Evolutionary conservation across 2,113 vertebrate genomes (phyloP), one percentile per base, ranked within the genome.

Genomic region (Bostrychus sinensis): DNA sequence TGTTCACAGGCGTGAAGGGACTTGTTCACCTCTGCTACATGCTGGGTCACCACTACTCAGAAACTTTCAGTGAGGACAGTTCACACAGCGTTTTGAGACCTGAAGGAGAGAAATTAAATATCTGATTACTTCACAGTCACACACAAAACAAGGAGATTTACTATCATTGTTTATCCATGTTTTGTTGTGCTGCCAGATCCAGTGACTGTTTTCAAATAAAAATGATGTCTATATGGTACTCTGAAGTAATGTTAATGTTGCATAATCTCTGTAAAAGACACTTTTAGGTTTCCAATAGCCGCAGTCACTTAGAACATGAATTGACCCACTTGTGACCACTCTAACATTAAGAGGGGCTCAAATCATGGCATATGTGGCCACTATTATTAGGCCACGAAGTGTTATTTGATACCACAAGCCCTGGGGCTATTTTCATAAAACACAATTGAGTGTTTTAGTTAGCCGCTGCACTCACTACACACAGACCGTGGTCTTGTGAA

Each of bases 21-120:
- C 86, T 77, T 64, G 78, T 86, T 89, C 73, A 81, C 73, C 74
- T 86, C 86, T 76, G 78, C 83, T 90, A 89, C 92, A 93, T 92
- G 78, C 82, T 86, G 84, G 81, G 77, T 85, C 43, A 43, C 72
- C 60, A 64, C 65, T 68, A 48, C 67, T 76, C 41, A 20, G 69
- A 86, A 73, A 82, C 19, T 12, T 58, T 65, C 55, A 61, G 72
- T 72, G 43, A 64, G 67, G 70, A 83, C 81, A 75, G 84, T 56
- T 53, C 57, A 32, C 53, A 70, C 41, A 37, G 37, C 23, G 65
- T 38, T 61, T 54, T n/a, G 37, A 77, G 65, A 81, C 82, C 85
- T 88, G 68, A 42, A 23, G 67, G 66, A 62, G 43, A 78, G 54
- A 8, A 39, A 59, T 8, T 42, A 62, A 59, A 68, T n/a, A 3